phyloP scores from a whole-genome alignment of 2,113 vertebrate genomes.

The Typhlomys cinereus region DNA sequence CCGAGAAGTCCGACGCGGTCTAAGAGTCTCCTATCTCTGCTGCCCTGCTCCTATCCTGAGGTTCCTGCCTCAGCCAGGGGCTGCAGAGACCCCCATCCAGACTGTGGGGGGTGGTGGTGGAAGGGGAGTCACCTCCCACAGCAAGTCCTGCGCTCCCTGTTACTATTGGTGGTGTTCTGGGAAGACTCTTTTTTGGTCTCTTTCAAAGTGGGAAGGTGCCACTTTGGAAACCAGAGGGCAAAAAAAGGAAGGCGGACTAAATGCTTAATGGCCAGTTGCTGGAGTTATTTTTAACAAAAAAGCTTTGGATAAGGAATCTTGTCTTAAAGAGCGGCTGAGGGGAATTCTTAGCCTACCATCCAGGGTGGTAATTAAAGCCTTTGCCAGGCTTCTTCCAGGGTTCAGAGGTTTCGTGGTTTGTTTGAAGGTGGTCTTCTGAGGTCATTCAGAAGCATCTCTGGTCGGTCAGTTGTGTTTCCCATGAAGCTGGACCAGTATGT shows the following conservation, averaged over 20 bases:
- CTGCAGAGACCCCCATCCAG: background rate
- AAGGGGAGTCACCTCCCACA: background rate
- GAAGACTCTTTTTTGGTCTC: background rate
- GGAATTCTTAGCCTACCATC: background rate
- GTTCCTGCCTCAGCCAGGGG: no score
- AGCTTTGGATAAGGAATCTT: slow-evolving; percentile 37
- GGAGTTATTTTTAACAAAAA: slow-evolving; percentile 61
- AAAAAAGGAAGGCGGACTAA: slow-evolving; percentile 1
- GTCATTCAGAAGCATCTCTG: background rate
- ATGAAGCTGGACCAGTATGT: no score
- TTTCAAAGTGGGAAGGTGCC: slow-evolving; percentile 16
- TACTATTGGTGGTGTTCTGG: background rate
- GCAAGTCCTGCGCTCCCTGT: background rate
- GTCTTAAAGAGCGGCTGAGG: slow-evolving; percentile 36
- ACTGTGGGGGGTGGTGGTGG: background rate
- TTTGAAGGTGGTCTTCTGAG: slow-evolving; percentile 28
- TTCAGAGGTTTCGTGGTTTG: slow-evolving; percentile 2
- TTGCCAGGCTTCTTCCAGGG: background rate
- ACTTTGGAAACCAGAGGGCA: slow-evolving; percentile 27
- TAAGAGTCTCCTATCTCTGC: no score
- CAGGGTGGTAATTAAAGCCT: background rate
- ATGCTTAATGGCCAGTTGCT: slow-evolving; percentile 51
- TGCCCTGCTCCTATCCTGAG: no score
- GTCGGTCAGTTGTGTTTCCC: no score
- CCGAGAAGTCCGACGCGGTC: no score